Conservation (phyloP, 2,888 invertebrate species). For the Meandrusa payeni region DNA sequence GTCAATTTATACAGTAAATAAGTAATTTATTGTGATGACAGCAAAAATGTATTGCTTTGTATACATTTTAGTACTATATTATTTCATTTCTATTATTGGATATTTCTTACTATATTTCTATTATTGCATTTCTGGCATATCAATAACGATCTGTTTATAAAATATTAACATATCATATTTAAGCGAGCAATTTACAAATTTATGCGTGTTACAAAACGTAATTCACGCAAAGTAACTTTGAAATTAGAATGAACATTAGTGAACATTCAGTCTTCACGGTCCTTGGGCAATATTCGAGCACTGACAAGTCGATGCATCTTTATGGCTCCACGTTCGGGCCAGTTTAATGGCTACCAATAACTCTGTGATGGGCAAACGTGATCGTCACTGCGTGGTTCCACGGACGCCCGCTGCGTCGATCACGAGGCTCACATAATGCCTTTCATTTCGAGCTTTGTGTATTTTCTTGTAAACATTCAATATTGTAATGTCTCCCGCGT, state of each 20-base stretch:
- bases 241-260: conserved; percentile 24
- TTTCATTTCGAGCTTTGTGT: not conserved
- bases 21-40: no score
- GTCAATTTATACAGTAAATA: no score
- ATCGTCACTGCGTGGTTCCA: conserved; percentile 40
- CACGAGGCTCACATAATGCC: conserved; percentile 15
- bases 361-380: conserved; percentile 38
- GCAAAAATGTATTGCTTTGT: no score
- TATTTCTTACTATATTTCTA: no score
- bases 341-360: conserved; percentile 42
- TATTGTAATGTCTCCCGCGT: no score
- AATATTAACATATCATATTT: no score
- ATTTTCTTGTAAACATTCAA: not conserved
- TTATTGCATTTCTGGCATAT: no score
- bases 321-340: conserved; percentile 39
- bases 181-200: no score
- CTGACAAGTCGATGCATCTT: conserved; percentile 40
- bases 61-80: no score
- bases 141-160: no score
- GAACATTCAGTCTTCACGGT: not conserved
- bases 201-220: not conserved
- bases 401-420: conserved; percentile 36
- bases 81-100: no score
- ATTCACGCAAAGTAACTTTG: conserved; percentile 1
- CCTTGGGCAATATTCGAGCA: conserved; percentile 26